Evolutionary conservation across 2,797 vertebrate species (phyloP).

Genomic region (Sebastes kiyomatsui): DNA sequence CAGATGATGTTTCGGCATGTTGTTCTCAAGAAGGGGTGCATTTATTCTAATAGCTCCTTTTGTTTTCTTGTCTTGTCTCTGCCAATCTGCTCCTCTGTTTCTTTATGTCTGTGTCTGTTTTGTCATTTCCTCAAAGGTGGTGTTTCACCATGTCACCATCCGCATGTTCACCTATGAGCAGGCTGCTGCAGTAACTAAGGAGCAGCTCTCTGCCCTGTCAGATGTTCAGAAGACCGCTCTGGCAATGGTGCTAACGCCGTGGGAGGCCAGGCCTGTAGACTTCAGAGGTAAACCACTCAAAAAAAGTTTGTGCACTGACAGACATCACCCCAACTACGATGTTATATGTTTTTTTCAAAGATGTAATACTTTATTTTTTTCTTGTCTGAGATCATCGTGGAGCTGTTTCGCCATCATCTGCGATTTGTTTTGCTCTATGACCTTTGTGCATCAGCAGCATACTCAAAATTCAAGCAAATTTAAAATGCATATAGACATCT

Average conservation of each 20-base stretch:
- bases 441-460: not conserved
- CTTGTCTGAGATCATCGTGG: not conserved
- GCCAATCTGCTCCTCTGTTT: not conserved
- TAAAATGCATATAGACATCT: not conserved
- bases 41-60: not conserved
- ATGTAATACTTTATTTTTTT: not conserved
- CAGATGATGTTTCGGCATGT: no score
- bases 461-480: not conserved
- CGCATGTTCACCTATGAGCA: conserved; percentile 85
- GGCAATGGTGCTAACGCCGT: conserved; percentile 80
- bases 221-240: conserved; percentile 79
- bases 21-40: not conserved
- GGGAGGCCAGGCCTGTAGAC: conserved; percentile 77
- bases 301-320: not conserved
- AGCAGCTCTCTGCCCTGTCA: conserved; percentile 70
- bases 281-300: conserved; percentile 75
- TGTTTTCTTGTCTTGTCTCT: not conserved
- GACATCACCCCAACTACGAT: not conserved
- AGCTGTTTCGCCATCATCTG: not conserved
- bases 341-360: not conserved
- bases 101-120: not conserved
- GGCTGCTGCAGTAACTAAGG: conserved; percentile 75
- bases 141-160: conserved; percentile 78
- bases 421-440: not conserved
- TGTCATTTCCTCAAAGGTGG: conserved; percentile 69